Evolutionary conservation across 2,113 vertebrate genomes (phyloP), one percentile per base, ranked within the genome.

Genomic region (Hymenochirus boettgeri): DNA sequence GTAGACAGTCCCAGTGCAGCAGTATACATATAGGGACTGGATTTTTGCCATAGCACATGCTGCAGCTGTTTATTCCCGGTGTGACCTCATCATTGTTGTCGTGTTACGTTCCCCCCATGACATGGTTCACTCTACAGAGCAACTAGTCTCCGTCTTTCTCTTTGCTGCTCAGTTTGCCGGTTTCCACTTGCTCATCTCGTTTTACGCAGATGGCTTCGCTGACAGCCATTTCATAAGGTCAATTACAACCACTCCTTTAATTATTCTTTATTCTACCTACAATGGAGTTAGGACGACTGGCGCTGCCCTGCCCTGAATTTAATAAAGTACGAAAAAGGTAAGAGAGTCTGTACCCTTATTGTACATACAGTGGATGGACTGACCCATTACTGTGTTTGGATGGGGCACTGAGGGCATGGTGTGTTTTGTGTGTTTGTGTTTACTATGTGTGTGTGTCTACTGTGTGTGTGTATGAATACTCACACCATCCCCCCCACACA

Each of bases 1-100:
- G 56, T n/a, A 42, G 18, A 13, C 55, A 57, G 56, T 53, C 23
- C 33, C 31, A 45, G 65, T 60, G 25, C 56, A 65, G 63, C 54
- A 65, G 42, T 50, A 8, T 48, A n/a, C n/a, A n/a, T n/a, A 25
- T 50, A 54, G 46, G 45, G 21, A 22, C 55, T 46, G 35, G 33
- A 27, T 53, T 24, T 24, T 31, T 51, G 54, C 24, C 21, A 31
- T 60, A 45, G 57, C 18, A 52, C 37, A 17, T 69, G 56, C 65
- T 53, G 19, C 55, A 51, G 53, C 63, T 57, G 63, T 54, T 42
- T 67, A 31, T 52, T 58, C 46, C 31, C 47, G 29, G 29, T 39
- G 42, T 67, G 65, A 69, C 65, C 65, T 69, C 57, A 69, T 19
- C 65, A 69, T 57, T 60, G 65, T 56, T 29, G 55, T 65, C 26